Conservation (phyloP, 92 coral and sea anemone species). For the Zoanthus sociatus region DNA sequence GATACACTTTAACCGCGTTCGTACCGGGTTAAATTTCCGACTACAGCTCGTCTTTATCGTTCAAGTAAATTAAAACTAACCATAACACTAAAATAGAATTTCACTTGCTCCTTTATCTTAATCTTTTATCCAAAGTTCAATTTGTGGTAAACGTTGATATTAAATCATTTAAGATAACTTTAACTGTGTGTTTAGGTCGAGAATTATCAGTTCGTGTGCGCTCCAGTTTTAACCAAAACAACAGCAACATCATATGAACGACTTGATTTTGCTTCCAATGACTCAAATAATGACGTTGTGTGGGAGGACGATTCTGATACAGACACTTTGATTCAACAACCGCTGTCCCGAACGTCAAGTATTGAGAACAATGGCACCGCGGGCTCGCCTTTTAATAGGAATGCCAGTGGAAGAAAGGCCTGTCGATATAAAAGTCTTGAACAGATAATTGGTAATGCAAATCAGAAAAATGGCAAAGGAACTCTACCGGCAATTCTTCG, state of each 20-base stretch:
- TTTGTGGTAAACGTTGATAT: slow-evolving; percentile 1
- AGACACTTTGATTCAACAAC: slow-evolving; percentile 76
- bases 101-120: no score
- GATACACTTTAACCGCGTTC: no score
- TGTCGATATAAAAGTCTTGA: slow-evolving; percentile 83
- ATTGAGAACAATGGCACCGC: slow-evolving; percentile 31
- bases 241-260: slow-evolving; percentile 80
- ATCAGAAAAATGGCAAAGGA: slow-evolving; percentile 53
- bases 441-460: slow-evolving; percentile 59
- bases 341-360: slow-evolving; percentile 53
- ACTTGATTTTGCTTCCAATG: slow-evolving; percentile 71
- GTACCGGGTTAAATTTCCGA: no score
- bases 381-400: slow-evolving; percentile 74
- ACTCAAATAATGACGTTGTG: slow-evolving; percentile 74
- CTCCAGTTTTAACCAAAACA: slow-evolving; percentile 69
- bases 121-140: no score
- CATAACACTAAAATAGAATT: no score
- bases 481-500: slow-evolving; percentile 77
- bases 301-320: slow-evolving; percentile 85
- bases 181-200: slow-evolving; percentile 63
- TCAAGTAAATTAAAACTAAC: no score
- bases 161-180: slow-evolving; percentile 27
- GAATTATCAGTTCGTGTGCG: slow-evolving; percentile 76
- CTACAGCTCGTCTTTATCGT: no score
- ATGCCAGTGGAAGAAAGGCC: slow-evolving; percentile 72